Evolutionary conservation across 2,888 invertebrate genomes (phyloP).

Genomic region (Syrphus vitripennis): DNA sequence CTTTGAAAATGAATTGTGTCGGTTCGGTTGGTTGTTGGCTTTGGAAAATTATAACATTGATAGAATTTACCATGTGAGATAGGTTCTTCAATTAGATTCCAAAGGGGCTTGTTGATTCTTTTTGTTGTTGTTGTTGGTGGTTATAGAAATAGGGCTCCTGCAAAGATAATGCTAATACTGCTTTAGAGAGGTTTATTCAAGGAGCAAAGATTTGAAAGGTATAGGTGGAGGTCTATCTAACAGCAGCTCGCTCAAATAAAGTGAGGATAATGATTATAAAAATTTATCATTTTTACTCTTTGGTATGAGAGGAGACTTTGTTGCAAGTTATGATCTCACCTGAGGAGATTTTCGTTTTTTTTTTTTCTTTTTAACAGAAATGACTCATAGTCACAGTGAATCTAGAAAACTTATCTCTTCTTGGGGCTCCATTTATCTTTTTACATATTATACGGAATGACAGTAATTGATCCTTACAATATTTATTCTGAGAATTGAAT

Average conservation of each 20-base stretch:
- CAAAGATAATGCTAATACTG: slow-evolving; percentile 33
- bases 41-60: slow-evolving; percentile 57
- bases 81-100: slow-evolving; percentile 52
- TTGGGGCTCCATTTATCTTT: neutral
- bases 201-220: neutral
- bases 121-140: neutral
- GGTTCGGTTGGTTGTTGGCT: too few relatives aligned
- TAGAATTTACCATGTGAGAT: slow-evolving; percentile 23
- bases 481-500: slow-evolving; percentile 28
- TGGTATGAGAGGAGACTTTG: slow-evolving; percentile 2
- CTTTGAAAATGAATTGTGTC: slow-evolving; percentile 58
- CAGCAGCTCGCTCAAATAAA: slow-evolving; percentile 46
- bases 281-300: slow-evolving; percentile 32
- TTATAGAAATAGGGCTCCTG: neutral
- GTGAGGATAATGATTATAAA: slow-evolving; percentile 60
- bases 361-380: slow-evolving; percentile 18
- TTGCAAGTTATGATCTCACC: slow-evolving; percentile 43
- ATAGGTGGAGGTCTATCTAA: neutral
- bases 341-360: slow-evolving; percentile 47
- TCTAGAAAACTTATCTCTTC: too few relatives aligned
- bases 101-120: neutral
- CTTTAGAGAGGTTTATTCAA: neutral
- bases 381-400: neutral
- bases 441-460: neutral
- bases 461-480: slow-evolving; percentile 58